Percentiles rank a stretch among this genome's conserved stretches.
Conservation (phyloP, 2,888 invertebrate genomes). For the Ochropleura plecta region DNA sequence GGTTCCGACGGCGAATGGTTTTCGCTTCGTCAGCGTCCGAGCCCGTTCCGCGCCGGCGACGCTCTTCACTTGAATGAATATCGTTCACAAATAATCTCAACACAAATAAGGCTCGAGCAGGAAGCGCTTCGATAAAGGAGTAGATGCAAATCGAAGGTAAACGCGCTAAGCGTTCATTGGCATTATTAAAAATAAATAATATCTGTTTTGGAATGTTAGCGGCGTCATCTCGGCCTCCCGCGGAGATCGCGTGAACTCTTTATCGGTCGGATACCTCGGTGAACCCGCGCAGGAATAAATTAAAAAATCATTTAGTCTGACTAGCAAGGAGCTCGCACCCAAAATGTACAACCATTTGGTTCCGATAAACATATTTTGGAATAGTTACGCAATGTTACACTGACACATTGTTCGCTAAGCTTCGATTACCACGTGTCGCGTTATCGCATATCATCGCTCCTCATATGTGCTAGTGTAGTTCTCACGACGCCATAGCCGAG, state of each 20-base stretch:
- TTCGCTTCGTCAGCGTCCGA: conserved; percentile 84
- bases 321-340: conserved; percentile 27
- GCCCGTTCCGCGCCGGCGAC: conserved; percentile 68
- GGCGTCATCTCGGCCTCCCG: conserved; percentile 85
- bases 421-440: conserved; percentile 82
- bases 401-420: conserved; percentile 74
- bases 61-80: conserved; percentile 76
- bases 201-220: conserved; percentile 84
- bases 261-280: conserved; percentile 78
- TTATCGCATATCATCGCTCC: conserved; percentile 78
- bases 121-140: conserved; percentile 73
- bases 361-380: conserved; percentile 63
- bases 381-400: conserved; percentile 75
- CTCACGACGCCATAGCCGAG: conserved; percentile 83
- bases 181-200: conserved; percentile 88
- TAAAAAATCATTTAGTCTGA: conserved; percentile 44
- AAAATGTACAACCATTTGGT: conserved; percentile 57
- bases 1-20: conserved; percentile 75
- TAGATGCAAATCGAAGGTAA: conserved; percentile 83
- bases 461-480: conserved; percentile 80
- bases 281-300: conserved; percentile 52
- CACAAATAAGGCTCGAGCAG: conserved; percentile 70
- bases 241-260: conserved; percentile 86
- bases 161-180: conserved; percentile 86
- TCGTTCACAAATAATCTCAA: conserved; percentile 71